Evolutionary conservation across 1,140 invertebrate species (phyloP), one percentile per base, ranked within the genome.

Genomic region (Nasonia giraulti): DNA sequence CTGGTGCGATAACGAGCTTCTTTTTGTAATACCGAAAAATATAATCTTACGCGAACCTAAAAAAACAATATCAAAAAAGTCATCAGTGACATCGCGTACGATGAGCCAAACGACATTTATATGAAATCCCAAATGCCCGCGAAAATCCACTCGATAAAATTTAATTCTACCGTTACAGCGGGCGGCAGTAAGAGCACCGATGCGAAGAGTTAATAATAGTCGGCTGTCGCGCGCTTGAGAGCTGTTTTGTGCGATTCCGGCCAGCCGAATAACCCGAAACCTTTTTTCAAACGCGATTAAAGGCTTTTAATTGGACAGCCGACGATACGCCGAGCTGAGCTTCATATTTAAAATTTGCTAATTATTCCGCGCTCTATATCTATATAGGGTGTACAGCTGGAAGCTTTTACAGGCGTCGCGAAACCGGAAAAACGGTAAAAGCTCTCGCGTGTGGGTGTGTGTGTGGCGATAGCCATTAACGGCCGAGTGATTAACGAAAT

Each of bases 141-240:
- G 7, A 62, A n/a, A 62, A 37, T 37, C 33, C 33, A n/a, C 55
- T 20, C 14, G 55, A 20, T 62, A n/a, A 85, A 82, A 82, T 81
- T 66, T 81, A 69, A 77, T 73, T 68, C 47, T 27, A 68, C 40
- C 20, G 55, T 78, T 82, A 23, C 23, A 76, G 14, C 33, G 27
- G 11, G 50, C 20, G 1, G 10, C 23, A 5, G 27, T 14, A 78
- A 50, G 23, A 2, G 20, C 76, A 33, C 11, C 27, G 14, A 14
- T 77, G 84, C 79, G 37, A 76, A 68, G 27, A 77, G 73, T 83
- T 76, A 83, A 77, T 83, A 76, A 77, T 83, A 77, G 62, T 62
- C 62, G 7, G 0, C 27, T 17, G 44, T 82, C 17, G 69, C 40
- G 40, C 79, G 7, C 40, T 73, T n/a, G 50, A 31, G 62, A 69